Base-by-base conservation (phyloP, 2,797 vertebrate species). In the Oreortyx pictus region DNA sequence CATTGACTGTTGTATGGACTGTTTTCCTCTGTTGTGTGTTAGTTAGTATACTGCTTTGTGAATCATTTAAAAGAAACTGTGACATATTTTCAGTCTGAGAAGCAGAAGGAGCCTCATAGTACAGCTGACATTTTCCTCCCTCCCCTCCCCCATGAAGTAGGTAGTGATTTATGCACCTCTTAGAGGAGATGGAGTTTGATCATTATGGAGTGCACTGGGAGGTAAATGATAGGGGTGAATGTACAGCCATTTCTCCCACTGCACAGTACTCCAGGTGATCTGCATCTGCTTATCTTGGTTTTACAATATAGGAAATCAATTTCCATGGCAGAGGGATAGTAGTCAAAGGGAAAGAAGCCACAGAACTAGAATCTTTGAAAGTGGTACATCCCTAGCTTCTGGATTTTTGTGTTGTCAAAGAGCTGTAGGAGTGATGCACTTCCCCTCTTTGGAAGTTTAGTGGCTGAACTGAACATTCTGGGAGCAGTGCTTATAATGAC, bases 11-110 rank as follows among this genome's bases (percentile, higher is more conserved):
- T 90, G 31, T 33, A 62, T 49, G 82, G 70, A 57, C 41, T 82
- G 27, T 86, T 77, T 59, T 68, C 90, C 15, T 29, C 54, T 72
- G 29, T 61, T 57, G 5, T 74, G 46, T 59, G 54, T 72, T 91
- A 88, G 64, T 67, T 88, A 82, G 85, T 95, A 90, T 77, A 41
- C 76, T 74, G 12, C 37, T 88, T 18, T 65, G 50, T 41, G 74
- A 79, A 71, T 29, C 3, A 35, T 71, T 79, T 86, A 82, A 90
- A 82, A 72, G 54, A 47, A 90, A 47, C 16, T 59, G 15, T 27
- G 9, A 54, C 65, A 41, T 33, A 67, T 74, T 70, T 90, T 92
- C 59, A 80, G 47, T 47, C n/a, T 52, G 46, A 82, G 27, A 56
- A 65, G 57, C 49, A 86, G 67, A 88, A 92, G 65, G 54, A 87